Base-by-base conservation (phyloP, 2,888 invertebrate species). In the Steinernema hermaphroditum region DNA sequence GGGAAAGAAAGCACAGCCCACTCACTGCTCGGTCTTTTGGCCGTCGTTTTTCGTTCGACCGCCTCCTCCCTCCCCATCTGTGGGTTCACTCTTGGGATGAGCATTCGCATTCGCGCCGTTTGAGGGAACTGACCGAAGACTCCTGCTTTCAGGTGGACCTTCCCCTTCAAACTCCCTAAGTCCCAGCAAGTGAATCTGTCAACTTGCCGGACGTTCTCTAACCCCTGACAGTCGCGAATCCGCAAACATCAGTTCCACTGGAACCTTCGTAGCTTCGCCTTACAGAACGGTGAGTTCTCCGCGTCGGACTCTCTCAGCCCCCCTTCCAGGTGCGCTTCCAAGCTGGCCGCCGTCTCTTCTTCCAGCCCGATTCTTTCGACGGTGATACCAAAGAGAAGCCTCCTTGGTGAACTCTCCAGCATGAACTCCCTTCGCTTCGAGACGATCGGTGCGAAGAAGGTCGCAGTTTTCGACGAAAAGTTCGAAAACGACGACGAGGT, bases 171-270 rank as follows among this genome's bases (percentile, higher is more conserved):
- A 37, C 37, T 37, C 12, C 37, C 37, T 37, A 37, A 54, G 54
- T 22, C 54, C 54, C 27, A 12, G 54, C 54, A 54, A 27, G 54
- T 54, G 54, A 54, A 54, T 54, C 54, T 54, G 54, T 54, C 54
- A 54, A 54, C 54, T 54, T 54, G 54, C 54, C 19, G 54, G 54
- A 22, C 54, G 12, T 54, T 54, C 27, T 54, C 22, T 54, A 22
- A 6, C 6, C 19, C 6, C 24, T 54, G 54, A 54, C 54, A 54
- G 54, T 54, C 54, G 54, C 19, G 27, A 54, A 54, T 24, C 54
- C 54, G 54, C 54, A 54, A 54, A 54, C 54, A 54, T 54, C 54
- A 6, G 22, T 24, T 54, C 54, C 54, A 54, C 54, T 54, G 54
- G 54, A 54, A 54, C 54, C 6, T 54, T 27, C 2, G 22, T 54